A percentile compares a stretch with the other conserved stretches of the same genome.
Conservation (phyloP, 1,140 invertebrate species). For the Philopotamus ludificatus region DNA sequence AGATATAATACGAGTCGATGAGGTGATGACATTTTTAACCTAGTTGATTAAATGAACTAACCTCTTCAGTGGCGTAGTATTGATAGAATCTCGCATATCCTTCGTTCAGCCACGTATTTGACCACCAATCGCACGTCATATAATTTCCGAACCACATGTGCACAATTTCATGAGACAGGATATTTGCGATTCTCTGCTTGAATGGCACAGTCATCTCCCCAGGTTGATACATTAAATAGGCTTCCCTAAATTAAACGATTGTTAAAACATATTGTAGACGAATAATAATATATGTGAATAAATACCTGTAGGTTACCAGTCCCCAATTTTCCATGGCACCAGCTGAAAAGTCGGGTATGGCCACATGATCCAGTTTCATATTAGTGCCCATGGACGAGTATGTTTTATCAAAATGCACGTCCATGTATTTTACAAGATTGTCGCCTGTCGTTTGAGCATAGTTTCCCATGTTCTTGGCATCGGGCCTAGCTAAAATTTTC, state of each 20-base stretch:
- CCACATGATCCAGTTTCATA: conserved; percentile 66
- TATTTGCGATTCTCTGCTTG: conserved; percentile 57
- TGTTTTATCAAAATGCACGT: conserved; percentile 53
- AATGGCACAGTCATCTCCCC: conserved; percentile 50
- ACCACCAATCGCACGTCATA: conserved; percentile 70
- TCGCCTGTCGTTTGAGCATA: conserved; percentile 59
- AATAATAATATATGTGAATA: not conserved
- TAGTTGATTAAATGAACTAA: conserved; percentile 30
- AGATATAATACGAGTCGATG: not conserved
- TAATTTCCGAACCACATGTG: conserved; percentile 71
- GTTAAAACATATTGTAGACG: not conserved
- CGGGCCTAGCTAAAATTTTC: conserved; percentile 35
- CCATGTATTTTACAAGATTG: conserved; percentile 53
- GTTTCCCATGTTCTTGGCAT: conserved; percentile 43
- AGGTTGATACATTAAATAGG: conserved; percentile 57
- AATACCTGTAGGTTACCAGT: conserved; percentile 79
- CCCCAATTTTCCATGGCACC: conserved; percentile 92
- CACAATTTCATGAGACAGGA: conserved; percentile 65
- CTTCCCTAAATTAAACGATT: conserved; percentile 53
- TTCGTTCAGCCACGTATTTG: conserved; percentile 68
- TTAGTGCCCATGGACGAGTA: conserved; percentile 47
- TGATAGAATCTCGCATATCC: conserved; percentile 58
- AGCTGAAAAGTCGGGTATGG: conserved; percentile 73
- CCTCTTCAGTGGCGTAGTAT: conserved; percentile 47
- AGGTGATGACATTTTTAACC: not conserved